Conservation (phyloP, 2,797 vertebrate species). For the Huso huso region DNA sequence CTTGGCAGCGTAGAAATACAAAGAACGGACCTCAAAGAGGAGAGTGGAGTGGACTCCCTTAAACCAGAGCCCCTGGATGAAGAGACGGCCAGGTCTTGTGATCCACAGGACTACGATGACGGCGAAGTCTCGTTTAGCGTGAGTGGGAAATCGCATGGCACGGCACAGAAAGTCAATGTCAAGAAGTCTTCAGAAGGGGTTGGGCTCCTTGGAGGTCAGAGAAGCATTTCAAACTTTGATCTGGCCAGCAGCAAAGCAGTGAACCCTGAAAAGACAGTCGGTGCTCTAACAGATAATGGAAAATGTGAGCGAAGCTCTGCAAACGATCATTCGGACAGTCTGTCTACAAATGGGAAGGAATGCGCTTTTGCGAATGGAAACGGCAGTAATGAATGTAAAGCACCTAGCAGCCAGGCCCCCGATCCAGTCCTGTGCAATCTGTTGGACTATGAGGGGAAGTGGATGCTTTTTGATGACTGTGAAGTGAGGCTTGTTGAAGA, state of each 20-base stretch:
- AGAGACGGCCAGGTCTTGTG: constrained; percentile 50
- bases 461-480: constrained; percentile 93
- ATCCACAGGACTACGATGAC: constrained; percentile 58
- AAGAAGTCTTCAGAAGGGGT: constrained; percentile 79
- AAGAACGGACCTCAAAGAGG: no score
- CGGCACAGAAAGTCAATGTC: constrained; percentile 54
- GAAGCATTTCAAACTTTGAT: constrained; percentile 72
- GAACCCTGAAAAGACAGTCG: constrained; percentile 57
- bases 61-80: constrained; percentile 46
- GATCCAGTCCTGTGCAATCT: constrained; percentile 52
- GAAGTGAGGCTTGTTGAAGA: constrained; percentile 90
- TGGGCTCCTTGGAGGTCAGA: constrained; percentile 86
- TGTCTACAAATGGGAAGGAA: constrained; percentile 33
- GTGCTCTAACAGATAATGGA: constrained; percentile 38
- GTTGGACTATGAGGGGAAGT: constrained; percentile 83
- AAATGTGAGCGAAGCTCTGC: constrained; percentile 37
- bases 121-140: constrained; percentile 72
- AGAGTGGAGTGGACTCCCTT: no score
- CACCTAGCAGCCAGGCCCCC: constrained; percentile 18
- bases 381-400: background rate
- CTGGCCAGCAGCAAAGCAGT: constrained; percentile 56
- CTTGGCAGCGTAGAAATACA: constrained; percentile 47
- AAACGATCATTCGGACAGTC: constrained; percentile 28
- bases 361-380: background rate
- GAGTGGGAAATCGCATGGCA: constrained; percentile 35